phyloP scores from a whole-genome alignment of 2,888 invertebrate genomes.

The Spisula solida region DNA sequence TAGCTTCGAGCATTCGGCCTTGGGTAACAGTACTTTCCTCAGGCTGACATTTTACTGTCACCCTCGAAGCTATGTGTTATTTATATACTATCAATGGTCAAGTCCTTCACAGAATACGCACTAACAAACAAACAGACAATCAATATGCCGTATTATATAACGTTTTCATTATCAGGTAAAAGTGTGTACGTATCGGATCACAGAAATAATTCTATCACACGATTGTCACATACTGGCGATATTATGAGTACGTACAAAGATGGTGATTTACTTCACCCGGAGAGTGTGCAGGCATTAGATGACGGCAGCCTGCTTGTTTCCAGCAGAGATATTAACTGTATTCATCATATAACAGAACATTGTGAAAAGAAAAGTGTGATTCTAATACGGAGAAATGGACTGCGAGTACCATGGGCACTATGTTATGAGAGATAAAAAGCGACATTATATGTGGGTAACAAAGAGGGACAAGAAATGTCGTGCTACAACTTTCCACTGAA shows the following conservation, averaged over 20 bases:
- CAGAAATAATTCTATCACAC: conserved; percentile 4
- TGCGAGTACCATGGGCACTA: conserved; percentile 27
- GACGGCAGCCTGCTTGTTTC: conserved; percentile 22
- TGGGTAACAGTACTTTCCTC: too few relatives aligned
- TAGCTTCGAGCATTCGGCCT: too few relatives aligned
- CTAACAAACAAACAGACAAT: background rate
- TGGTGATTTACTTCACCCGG: conserved; percentile 24
- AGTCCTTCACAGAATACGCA: conserved; percentile 23
- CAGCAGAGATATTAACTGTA: conserved; percentile 30
- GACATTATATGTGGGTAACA: conserved; percentile 10
- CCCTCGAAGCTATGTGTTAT: too few relatives aligned
- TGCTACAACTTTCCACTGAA: background rate
- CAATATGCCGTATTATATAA: conserved; percentile 31
- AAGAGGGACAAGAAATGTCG: conserved; percentile 28
- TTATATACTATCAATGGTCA: background rate
- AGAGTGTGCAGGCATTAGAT: conserved; percentile 1
- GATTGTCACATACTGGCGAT: background rate
- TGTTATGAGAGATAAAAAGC: background rate
- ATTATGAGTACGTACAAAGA: conserved; percentile 16
- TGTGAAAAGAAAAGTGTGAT: conserved; percentile 13
- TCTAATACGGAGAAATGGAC: background rate
- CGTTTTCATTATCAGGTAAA: conserved; percentile 24
- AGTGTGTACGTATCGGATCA: conserved; percentile 34
- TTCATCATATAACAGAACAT: conserved; percentile 14
- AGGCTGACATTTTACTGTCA: too few relatives aligned